These are phyloP conservation scores for Ursus arctos DNA, from an alignment of 2,113 vertebrate species.

Conservation along the genomic window DNA sequence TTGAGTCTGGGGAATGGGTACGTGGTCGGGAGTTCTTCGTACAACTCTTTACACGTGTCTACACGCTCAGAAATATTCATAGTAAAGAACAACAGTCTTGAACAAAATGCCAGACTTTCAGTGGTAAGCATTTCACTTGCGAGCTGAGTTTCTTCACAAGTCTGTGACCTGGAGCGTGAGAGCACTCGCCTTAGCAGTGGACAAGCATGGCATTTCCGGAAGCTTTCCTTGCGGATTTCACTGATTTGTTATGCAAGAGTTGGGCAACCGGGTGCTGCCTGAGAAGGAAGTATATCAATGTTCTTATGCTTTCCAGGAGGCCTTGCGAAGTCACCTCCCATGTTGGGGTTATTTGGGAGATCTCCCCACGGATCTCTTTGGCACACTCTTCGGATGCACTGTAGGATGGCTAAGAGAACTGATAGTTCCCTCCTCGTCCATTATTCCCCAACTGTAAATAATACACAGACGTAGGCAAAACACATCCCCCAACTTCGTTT, in stretches of 20 bases:
- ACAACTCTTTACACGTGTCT: background rate
- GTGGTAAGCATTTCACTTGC: background rate
- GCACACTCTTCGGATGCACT: background rate
- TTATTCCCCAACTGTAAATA: background rate
- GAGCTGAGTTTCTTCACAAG: background rate
- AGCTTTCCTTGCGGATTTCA: background rate
- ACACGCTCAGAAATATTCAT: background rate
- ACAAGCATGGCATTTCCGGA: background rate
- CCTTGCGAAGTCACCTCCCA: background rate
- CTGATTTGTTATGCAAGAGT: background rate
- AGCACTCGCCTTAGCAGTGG: too few relatives aligned
- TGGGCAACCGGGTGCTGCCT: background rate
- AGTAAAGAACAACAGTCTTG: background rate
- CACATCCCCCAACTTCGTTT: too few relatives aligned
- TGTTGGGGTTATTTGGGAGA: rapidly evolving
- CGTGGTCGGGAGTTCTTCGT: background rate
- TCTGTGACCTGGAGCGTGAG: background rate
- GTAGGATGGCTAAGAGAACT: background rate
- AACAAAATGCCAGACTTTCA: background rate
- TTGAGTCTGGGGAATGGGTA: background rate
- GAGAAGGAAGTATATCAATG: slow-evolving; percentile 16
- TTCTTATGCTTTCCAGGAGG: slow-evolving; percentile 53
- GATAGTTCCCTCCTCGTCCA: background rate
- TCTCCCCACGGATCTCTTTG: background rate
- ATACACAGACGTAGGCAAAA: background rate